Evolutionary conservation across 2,888 invertebrate species (phyloP), one percentile per base, ranked within the genome.

Genomic region (Elysia crispata): DNA sequence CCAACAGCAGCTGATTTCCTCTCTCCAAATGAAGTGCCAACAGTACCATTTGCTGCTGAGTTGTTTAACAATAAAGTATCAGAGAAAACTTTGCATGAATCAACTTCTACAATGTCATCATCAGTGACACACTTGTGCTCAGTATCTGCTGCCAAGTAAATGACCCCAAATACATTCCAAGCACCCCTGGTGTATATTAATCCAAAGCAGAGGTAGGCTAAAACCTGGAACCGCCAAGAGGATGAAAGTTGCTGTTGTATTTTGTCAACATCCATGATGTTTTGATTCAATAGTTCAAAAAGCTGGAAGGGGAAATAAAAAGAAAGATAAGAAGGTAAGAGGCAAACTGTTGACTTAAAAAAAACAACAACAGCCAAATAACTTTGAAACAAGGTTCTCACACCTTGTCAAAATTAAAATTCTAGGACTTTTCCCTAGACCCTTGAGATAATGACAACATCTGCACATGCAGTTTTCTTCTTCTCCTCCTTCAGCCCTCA

Each of bases 131-230:
- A 90, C 60, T 80, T 77, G 75, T 87, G 86, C 5, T 84, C 85
- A 25, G 87, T 85, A 20, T 84, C 84, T n/a, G 83, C 85, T n/a
- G 86, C 88, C 20, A 89, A 79, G 69, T 86, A 88, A 41, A 88
- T 81, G 33, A 86, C 86, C n/a, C 81, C 86, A 69, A 89, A 84
- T 13, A 87, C 86, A 74, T 86, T 88, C 87, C 89, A 89, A 5
- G 87, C 86, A 49, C 89, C 88, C 66, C 88, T 82, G 80, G 89
- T 82, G 82, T 87, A 87, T 11, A 88, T 82, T 30, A 88, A 83
- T 8, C 87, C 83, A 31, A 89, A 78, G 15, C 84, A 62, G 11
- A 86, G 30, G 76, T 84, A 88, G 0, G 85, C 77, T 8, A 87
- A 31, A 13, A 83, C 30, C 76, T 88, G 89, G 76, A 85, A 88